These are phyloP conservation scores for Menidia beryllina DNA, from an alignment of 2,113 vertebrate species.

Conservation along the genomic window DNA sequence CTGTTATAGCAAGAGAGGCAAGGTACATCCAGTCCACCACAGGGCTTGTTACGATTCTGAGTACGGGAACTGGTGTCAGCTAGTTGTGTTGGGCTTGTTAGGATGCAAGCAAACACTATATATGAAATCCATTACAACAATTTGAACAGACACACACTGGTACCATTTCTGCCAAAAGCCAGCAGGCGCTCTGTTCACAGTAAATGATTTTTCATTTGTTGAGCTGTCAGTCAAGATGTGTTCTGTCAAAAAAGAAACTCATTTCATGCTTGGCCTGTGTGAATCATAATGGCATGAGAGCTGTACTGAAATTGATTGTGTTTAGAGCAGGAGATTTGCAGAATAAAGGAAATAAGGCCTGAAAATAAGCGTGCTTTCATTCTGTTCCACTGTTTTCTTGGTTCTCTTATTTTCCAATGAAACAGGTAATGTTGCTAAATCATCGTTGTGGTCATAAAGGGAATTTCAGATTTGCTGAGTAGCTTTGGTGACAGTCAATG, in stretches of 20 bases:
- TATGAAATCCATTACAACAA: constrained; percentile 35
- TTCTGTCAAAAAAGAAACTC: constrained; percentile 61
- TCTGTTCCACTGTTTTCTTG: background rate
- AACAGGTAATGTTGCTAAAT: constrained; percentile 23
- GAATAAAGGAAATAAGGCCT: constrained; percentile 36
- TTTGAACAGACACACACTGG: constrained; percentile 15
- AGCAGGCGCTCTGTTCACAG: constrained; percentile 57
- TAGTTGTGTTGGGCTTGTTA: constrained; percentile 12
- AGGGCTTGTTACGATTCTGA: no score
- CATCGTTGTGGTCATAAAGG: constrained; percentile 33
- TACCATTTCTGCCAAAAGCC: constrained; percentile 61
- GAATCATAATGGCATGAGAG: constrained; percentile 63
- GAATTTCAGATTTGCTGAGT: constrained; percentile 22
- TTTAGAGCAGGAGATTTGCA: constrained; percentile 44
- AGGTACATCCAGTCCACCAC: no score
- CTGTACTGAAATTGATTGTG: constrained; percentile 46
- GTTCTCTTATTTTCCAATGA: constrained; percentile 19
- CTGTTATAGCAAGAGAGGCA: no score
- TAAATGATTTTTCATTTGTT: constrained; percentile 80
- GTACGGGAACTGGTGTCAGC: background rate
- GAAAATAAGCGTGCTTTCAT: constrained; percentile 45
- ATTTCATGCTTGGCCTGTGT: constrained; percentile 67
- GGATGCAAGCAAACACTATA: constrained; percentile 30
- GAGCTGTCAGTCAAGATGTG: constrained; percentile 72
- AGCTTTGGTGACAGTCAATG: constrained; percentile 1